Conservation (phyloP, 2,113 vertebrate species). For the Thunnus thynnus region DNA sequence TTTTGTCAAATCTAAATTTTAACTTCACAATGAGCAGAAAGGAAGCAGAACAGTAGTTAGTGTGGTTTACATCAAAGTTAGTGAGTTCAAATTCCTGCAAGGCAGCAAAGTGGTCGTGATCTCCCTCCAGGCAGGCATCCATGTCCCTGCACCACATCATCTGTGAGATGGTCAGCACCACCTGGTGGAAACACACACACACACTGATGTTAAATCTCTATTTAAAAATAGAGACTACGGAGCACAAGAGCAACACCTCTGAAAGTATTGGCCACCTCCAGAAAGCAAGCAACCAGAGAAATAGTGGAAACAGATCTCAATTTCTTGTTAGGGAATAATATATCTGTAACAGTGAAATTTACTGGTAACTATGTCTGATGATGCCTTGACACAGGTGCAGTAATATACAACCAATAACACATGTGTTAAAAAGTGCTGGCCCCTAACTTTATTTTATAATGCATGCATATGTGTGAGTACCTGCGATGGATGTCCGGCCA, state of each 20-base stretch:
- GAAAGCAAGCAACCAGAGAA: not conserved
- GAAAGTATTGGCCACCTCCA: not conserved
- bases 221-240: not conserved
- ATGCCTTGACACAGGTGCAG: not conserved
- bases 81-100: conserved; percentile 86
- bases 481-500: conserved; percentile 88
- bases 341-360: not conserved
- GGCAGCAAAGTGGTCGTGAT: conserved; percentile 77
- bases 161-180: conserved; percentile 90
- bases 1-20: not conserved
- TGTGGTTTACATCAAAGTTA: conserved; percentile 86
- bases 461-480: conserved; percentile 65
- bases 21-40: not conserved
- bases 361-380: not conserved
- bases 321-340: not conserved
- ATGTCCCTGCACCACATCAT: conserved; percentile 91
- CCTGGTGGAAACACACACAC: conserved; percentile 70
- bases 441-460: not conserved
- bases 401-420: not conserved
- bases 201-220: not conserved
- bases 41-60: not conserved
- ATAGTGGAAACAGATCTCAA: not conserved
- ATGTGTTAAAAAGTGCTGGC: not conserved
- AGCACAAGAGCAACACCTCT: not conserved
- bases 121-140: conserved; percentile 84